Percentiles rank a stretch among this genome's conserved stretches.
Conservation (phyloP, 2,113 vertebrate species). For the Xiphophorus couchianus region DNA sequence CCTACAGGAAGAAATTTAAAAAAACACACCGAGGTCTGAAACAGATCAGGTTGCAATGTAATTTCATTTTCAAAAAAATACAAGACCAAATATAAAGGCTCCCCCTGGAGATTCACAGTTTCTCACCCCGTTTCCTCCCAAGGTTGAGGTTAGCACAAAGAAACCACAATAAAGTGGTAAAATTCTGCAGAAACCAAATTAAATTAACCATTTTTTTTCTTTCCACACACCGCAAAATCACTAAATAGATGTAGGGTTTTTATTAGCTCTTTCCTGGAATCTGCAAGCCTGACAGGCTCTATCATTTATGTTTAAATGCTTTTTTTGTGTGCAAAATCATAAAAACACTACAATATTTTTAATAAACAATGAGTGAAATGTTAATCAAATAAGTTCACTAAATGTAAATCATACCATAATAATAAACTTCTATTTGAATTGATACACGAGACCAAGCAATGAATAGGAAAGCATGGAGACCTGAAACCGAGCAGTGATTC, state of each 20-base stretch:
- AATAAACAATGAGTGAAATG: neutral
- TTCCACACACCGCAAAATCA: conserved; percentile 21
- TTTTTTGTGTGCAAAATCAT: too few species aligned
- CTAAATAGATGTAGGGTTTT: conserved; percentile 33
- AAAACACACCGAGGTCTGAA: conserved; percentile 21
- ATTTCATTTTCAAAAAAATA: conserved; percentile 44
- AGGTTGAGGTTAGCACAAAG: conserved; percentile 65
- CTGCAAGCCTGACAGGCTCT: neutral
- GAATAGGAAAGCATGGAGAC: neutral
- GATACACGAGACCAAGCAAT: neutral
- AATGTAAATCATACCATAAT: neutral
- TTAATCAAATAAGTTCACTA: neutral
- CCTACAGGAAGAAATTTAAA: conserved; percentile 26
- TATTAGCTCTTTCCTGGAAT: conserved; percentile 34
- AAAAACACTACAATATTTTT: too few species aligned
- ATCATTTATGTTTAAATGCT: too few species aligned
- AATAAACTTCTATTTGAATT: neutral
- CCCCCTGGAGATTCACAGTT: conserved; percentile 49
- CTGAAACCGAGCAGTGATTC: neutral
- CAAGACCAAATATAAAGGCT: conserved; percentile 52
- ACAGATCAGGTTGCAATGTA: conserved; percentile 42
- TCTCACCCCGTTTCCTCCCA: conserved; percentile 44
- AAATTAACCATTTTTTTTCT: conserved; percentile 45
- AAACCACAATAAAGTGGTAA: conserved; percentile 62
- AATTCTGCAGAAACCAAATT: conserved; percentile 41